These are phyloP conservation scores for Apamea sordens DNA, from an alignment of 2,888 invertebrate species.

Conservation along the genomic window DNA sequence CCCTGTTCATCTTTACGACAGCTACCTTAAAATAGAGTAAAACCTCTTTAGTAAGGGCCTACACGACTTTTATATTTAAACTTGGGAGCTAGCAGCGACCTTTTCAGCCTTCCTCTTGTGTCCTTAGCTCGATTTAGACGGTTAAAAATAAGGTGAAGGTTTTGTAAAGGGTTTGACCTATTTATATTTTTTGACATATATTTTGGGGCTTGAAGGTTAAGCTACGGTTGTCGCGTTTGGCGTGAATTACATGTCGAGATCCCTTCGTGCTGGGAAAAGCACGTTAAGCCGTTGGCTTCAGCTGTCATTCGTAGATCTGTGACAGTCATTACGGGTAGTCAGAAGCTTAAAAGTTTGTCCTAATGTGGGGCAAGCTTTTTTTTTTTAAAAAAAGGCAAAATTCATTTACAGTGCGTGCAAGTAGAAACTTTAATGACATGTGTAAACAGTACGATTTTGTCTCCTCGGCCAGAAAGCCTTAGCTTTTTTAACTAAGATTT, in stretches of 20 bases:
- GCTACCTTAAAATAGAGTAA: slow-evolving; percentile 15
- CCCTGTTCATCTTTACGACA: slow-evolving; percentile 15
- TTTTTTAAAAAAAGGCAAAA: too few species aligned
- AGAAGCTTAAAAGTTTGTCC: too few species aligned
- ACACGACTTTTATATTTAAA: slow-evolving; percentile 32
- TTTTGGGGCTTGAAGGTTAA: neutral
- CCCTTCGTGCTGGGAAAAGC: neutral
- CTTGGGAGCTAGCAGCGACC: slow-evolving; percentile 4
- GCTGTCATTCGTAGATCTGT: neutral
- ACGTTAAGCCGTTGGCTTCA: neutral
- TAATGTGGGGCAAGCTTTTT: too few species aligned
- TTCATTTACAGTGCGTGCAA: too few species aligned
- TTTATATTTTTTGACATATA: slow-evolving; percentile 2
- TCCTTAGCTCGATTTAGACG: neutral
- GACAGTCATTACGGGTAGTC: neutral
- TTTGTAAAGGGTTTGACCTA: slow-evolving; percentile 4
- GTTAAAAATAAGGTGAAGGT: slow-evolving; percentile 10
- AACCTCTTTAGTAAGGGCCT: slow-evolving; percentile 15
- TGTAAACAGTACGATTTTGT: too few species aligned
- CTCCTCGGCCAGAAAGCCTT: too few species aligned
- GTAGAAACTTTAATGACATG: too few species aligned
- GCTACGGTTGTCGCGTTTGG: neutral
- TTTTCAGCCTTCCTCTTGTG: slow-evolving; percentile 1
- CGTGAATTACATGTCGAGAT: neutral
- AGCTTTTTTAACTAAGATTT: too few species aligned